Evolutionary conservation across 2,797 vertebrate genomes (phyloP).

Genomic region (Halcyon leucocephala): DNA sequence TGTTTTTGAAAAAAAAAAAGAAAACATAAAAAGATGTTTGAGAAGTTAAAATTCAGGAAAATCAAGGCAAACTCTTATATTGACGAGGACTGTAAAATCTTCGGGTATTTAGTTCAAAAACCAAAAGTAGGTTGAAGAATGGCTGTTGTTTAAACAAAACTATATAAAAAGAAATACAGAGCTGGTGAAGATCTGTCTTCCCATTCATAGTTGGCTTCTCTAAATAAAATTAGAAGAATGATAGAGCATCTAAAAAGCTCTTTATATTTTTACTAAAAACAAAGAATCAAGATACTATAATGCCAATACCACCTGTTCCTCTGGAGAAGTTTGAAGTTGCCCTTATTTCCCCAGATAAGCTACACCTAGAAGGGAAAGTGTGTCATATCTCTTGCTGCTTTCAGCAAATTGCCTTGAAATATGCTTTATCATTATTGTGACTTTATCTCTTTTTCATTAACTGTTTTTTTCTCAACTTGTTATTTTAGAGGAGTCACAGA

Average conservation of each 20-base stretch:
- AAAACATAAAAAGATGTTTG: not conserved
- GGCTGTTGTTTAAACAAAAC: not conserved
- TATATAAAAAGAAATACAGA: not conserved
- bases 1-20: not conserved
- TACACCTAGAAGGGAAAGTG: not conserved
- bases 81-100: not conserved
- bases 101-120: not conserved
- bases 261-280: not conserved
- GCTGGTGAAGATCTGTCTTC: not conserved
- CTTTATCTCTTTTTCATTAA: not conserved
- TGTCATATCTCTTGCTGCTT: not conserved
- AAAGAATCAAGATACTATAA: not conserved
- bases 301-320: not conserved
- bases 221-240: not conserved
- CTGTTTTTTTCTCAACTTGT: not conserved
- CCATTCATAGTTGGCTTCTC: not conserved
- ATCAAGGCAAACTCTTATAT: not conserved
- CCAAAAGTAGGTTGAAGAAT: not conserved
- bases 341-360: not conserved
- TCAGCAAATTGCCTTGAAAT: not conserved
- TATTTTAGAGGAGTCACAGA: not conserved
- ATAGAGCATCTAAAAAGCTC: not conserved
- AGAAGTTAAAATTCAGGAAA: not conserved
- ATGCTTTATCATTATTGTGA: not conserved
- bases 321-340: not conserved